Conservation (phyloP, 2,113 vertebrate species). For the Nesoenas mayeri region DNA sequence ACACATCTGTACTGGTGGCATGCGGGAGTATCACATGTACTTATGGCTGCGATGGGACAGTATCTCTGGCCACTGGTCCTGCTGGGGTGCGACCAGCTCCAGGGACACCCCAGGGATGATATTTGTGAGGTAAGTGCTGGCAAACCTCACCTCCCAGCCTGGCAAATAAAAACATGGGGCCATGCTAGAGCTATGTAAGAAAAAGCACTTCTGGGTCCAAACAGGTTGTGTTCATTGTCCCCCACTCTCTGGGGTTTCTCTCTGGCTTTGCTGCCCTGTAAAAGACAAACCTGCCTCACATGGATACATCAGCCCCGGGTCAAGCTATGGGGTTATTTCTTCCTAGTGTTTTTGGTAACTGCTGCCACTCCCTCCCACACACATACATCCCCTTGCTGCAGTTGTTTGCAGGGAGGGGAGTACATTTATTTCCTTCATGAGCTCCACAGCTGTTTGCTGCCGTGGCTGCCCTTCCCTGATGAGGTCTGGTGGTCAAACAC, state of each 20-base stretch:
- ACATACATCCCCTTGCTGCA: neutral
- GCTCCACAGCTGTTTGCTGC: neutral
- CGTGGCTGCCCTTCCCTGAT: accelerated
- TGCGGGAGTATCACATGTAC: accelerated
- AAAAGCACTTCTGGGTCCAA: neutral
- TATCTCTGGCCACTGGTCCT: neutral
- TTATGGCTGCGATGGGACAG: accelerated
- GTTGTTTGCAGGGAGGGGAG: neutral
- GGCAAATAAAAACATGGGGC: accelerated
- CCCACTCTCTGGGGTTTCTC: neutral
- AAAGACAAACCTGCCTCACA: neutral
- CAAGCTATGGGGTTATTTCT: neutral
- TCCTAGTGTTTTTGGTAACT: neutral
- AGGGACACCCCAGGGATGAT: accelerated
- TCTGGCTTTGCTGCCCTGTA: neutral
- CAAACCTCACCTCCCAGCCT: neutral
- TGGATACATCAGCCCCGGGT: neutral
- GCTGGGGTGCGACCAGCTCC: neutral
- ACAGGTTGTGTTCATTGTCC: neutral
- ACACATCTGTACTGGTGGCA: accelerated
- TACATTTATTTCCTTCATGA: accelerated
- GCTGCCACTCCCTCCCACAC: neutral
- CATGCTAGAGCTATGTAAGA: too few species aligned
- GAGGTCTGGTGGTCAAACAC: neutral
- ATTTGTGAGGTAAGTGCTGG: neutral